A percentile compares a stretch with the other conserved stretches of the same genome.
These are phyloP conservation scores for Druon quercuslanigerum DNA, from an alignment of 1,140 invertebrate species.

Conservation along the genomic window DNA sequence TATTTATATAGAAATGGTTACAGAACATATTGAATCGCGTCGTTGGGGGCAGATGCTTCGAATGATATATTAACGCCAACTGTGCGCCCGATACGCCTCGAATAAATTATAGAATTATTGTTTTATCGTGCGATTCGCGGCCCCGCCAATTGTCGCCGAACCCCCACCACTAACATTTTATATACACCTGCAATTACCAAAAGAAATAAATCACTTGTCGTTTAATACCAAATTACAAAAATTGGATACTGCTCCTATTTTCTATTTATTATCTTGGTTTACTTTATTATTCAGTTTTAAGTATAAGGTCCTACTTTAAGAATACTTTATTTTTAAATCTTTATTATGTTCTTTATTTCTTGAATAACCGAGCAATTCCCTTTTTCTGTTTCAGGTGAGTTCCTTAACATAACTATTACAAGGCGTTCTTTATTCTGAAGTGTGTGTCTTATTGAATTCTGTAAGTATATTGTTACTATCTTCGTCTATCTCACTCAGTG, in stretches of 20 bases:
- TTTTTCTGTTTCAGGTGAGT: no score
- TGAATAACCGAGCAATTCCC: no score
- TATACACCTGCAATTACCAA: neutral
- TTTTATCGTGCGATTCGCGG: constrained; percentile 68
- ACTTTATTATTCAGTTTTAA: no score
- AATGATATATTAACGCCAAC: constrained; percentile 77
- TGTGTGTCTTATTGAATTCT: no score
- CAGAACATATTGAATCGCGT: constrained; percentile 72
- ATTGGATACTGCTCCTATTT: neutral
- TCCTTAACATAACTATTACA: no score
- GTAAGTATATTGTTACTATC: no score
- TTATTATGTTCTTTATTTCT: no score
- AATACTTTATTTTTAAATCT: no score
- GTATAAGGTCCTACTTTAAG: no score
- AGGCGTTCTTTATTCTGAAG: no score
- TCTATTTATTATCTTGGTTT: no score
- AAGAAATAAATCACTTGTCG: constrained; percentile 16
- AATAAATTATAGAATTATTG: constrained; percentile 76
- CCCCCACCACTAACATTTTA: neutral
- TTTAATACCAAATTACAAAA: constrained; percentile 10
- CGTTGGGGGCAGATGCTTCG: constrained; percentile 74
- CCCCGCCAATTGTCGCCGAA: constrained; percentile 61
- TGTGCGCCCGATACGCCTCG: constrained; percentile 67
- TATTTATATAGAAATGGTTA: constrained; percentile 72
- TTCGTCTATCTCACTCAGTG: no score